Base-by-base conservation (phyloP, 2,888 invertebrate genomes). In the Dascillus cervinus region DNA sequence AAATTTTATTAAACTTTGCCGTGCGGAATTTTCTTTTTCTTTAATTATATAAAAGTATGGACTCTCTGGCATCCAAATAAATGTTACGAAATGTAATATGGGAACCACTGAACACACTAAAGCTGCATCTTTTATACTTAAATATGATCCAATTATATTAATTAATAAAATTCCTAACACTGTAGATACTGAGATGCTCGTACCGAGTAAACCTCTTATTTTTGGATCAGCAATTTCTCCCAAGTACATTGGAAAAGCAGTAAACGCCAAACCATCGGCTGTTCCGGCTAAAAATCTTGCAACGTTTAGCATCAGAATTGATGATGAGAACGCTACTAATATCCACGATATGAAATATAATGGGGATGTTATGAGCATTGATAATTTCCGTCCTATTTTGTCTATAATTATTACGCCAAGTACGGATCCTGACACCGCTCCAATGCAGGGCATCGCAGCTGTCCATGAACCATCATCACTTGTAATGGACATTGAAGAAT, bases 271-370 rank as follows among this genome's bases (percentile, higher is more conserved):
- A 1, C 62, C 64, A 43, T 48, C 76, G 2, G 77, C 75, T 6
- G 79, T 59, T 1, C 80, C 79, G 12, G 75, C 75, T 56, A 78
- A 68, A 62, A 78, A 56, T 26, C 64, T 47, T 3, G 58, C 59
- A 2, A 70, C 64, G 57, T 75, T 75, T 2, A 79, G 63, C 17
- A 73, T 50, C 13, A 66, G 58, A 1, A 75, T 70, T 2, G 71
- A 71, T 34, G 68, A 65, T 14, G 79, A 77, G 13, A 70, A 56
- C 36, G 75, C 73, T 43, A 79, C 70, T 44, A 77, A 59, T 13
- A 78, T 56, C 79, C 79, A 81, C 35, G 77, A 73, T 15, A 73
- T 32, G 41, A 75, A 71, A 46, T 77, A 71, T 0, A 79, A 76
- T 3, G 78, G 48, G 0, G 77, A 74, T 8, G 76, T 70, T 14